These are phyloP conservation scores for Drosophila peninsularis DNA, from an alignment of 2,888 invertebrate genomes.

Conservation along the genomic window DNA sequence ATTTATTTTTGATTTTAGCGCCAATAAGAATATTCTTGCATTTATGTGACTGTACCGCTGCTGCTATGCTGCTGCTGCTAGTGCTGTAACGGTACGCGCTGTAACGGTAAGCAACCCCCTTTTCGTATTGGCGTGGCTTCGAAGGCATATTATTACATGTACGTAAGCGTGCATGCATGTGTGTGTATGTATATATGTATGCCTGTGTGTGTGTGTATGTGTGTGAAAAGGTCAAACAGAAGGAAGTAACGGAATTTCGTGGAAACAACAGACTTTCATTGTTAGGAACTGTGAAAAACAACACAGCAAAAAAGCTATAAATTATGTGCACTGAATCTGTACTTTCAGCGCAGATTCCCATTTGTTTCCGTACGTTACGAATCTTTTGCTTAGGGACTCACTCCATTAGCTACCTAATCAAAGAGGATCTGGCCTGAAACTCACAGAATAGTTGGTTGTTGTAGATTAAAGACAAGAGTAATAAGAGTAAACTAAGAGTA, in stretches of 20 bases:
- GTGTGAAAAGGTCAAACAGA: slow-evolving; percentile 54
- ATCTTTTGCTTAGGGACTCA: not conserved
- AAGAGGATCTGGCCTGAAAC: not conserved
- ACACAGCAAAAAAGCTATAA: not conserved
- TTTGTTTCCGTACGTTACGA: not conserved
- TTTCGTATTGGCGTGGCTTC: slow-evolving; percentile 34
- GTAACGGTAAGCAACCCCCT: slow-evolving; percentile 41
- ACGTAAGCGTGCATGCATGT: not conserved
- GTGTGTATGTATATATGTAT: not conserved
- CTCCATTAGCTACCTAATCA: not conserved
- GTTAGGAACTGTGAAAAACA: slow-evolving; percentile 13
- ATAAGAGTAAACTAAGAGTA: no score
- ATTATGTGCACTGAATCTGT: not conserved
- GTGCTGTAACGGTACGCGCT: slow-evolving; percentile 27
- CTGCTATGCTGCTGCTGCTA: no score
- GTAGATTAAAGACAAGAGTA: no score
- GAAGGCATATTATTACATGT: slow-evolving; percentile 9
- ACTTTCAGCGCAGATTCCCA: not conserved
- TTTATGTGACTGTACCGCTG: slow-evolving; percentile 48
- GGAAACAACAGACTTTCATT: slow-evolving; percentile 53
- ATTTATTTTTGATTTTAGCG: slow-evolving; percentile 8
- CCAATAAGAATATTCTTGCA: not conserved
- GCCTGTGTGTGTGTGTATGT: not conserved
- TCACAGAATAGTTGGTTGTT: not conserved
- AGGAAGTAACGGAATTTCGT: slow-evolving; percentile 22